Conservation (phyloP, 2,797 vertebrate genomes). For the Gephyroberyx darwinii region DNA sequence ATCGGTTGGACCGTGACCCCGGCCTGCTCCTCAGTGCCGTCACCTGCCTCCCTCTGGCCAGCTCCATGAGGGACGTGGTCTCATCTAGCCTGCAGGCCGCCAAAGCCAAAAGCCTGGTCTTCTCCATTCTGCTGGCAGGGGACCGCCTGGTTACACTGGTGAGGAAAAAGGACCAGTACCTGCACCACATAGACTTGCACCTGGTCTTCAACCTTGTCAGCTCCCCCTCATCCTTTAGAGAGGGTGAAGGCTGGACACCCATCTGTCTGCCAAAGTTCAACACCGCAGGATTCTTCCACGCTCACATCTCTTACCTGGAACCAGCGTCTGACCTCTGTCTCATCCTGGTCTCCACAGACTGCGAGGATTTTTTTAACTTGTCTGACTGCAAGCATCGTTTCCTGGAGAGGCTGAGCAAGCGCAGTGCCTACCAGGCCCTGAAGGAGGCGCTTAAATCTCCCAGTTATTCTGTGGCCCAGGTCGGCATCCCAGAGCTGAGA, state of each 20-base stretch:
- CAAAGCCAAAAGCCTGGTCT: conserved; percentile 91
- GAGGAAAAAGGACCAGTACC: conserved; percentile 93
- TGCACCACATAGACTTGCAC: conserved; percentile 97
- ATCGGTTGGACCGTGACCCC: conserved; percentile 91
- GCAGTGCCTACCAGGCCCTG: conserved; percentile 84
- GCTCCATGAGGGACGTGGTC: conserved; percentile 85
- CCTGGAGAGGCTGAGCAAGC: conserved; percentile 90
- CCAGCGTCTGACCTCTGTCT: conserved; percentile 91
- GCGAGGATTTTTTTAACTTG: conserved; percentile 96
- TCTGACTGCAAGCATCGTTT: conserved; percentile 95
- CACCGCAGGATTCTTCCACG: conserved; percentile 94
- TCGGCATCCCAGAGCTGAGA: conserved; percentile 92
- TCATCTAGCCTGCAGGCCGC: conserved; percentile 92
- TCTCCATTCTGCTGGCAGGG: conserved; percentile 92
- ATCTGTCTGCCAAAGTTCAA: conserved; percentile 98
- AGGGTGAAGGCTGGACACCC: conserved; percentile 97
- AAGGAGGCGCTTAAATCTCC: conserved; percentile 88
- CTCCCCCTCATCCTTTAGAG: conserved; percentile 93
- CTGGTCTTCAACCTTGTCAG: conserved; percentile 96
- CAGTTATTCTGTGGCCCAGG: conserved; percentile 88
- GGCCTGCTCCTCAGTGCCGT: conserved; percentile 93
- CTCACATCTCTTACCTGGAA: conserved; percentile 96
- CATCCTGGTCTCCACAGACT: conserved; percentile 93
- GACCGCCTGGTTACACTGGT: conserved; percentile 93
- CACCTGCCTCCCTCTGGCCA: conserved; percentile 89